phyloP scores from a whole-genome alignment of 2,113 vertebrate species.

The Thinocorus orbignyianus region DNA sequence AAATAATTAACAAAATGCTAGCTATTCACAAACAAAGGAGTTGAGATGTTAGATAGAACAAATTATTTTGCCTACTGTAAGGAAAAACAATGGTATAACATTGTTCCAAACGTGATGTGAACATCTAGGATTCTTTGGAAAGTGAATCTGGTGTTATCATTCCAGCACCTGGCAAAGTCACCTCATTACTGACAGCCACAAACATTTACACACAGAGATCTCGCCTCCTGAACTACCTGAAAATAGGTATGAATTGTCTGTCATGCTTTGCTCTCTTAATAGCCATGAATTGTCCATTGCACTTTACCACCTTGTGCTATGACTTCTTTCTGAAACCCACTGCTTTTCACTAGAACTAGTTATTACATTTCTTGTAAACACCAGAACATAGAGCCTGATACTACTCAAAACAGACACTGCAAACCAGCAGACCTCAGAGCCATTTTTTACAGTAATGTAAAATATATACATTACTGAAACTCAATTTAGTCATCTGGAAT shows the following conservation, averaged over 20 bases:
- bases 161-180: background rate
- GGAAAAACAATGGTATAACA: background rate
- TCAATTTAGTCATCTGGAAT: slow-evolving; percentile 20
- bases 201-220: background rate
- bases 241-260: background rate
- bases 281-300: background rate
- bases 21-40: background rate
- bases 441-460: background rate
- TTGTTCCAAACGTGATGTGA: background rate
- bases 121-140: background rate
- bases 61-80: background rate
- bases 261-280: background rate
- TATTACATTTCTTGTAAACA: background rate
- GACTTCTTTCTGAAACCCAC: background rate
- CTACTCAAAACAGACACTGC: background rate
- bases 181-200: background rate
- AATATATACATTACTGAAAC: slow-evolving; percentile 14
- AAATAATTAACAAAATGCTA: background rate
- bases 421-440: background rate
- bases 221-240: background rate
- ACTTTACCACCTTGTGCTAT: background rate
- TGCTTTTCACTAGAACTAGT: background rate
- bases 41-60: background rate
- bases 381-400: background rate
- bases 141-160: background rate